Percentiles rank a stretch among this genome's conserved stretches.
These are phyloP conservation scores for Acrobasis repandana DNA, from an alignment of 2,888 invertebrate species.

Conservation along the genomic window DNA sequence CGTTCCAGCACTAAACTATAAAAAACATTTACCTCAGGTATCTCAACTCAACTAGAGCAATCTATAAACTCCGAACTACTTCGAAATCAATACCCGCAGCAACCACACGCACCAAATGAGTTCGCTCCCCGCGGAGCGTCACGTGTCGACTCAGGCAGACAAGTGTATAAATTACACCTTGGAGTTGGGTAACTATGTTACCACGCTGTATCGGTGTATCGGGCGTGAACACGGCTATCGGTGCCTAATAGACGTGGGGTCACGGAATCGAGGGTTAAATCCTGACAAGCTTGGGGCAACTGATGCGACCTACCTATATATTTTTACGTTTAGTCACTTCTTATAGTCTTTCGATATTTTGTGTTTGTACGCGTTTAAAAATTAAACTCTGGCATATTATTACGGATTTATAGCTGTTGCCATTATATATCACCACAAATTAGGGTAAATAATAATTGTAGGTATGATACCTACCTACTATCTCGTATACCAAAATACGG, in stretches of 20 bases:
- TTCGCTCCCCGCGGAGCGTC: slow-evolving; percentile 5
- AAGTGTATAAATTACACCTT: slow-evolving; percentile 12
- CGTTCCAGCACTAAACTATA: not conserved
- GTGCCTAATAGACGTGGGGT: not conserved
- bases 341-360: too few species aligned
- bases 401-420: too few species aligned
- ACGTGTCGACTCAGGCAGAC: slow-evolving; percentile 6
- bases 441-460: too few species aligned
- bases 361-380: too few species aligned
- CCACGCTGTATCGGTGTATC: not conserved
- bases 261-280: not conserved
- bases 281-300: not conserved
- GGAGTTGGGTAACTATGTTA: not conserved
- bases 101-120: slow-evolving; percentile 1
- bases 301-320: too few species aligned
- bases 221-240: slow-evolving; percentile 1
- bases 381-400: too few species aligned
- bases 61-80: not conserved
- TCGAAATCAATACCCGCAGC: not conserved
- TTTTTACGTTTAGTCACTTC: too few species aligned
- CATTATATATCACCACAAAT: too few species aligned
- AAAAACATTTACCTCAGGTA: not conserved
- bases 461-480: too few species aligned
- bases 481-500: too few species aligned
- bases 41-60: not conserved